Evolutionary conservation across 2,888 invertebrate genomes (phyloP).

Genomic region (Aspidiotus destructor): DNA sequence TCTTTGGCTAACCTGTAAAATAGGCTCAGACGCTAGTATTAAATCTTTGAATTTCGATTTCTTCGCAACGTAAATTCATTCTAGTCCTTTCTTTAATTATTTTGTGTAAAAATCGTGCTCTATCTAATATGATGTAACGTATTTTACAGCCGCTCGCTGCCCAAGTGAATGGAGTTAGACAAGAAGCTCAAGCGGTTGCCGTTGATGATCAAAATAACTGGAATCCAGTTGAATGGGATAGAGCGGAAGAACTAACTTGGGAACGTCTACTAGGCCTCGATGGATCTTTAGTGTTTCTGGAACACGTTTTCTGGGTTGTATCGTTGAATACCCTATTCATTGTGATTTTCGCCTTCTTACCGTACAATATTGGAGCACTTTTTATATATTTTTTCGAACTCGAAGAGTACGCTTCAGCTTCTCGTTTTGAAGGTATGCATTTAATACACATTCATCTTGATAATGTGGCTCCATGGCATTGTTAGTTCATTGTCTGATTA

Average conservation of each 20-base stretch:
- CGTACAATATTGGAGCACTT: constrained; percentile 87
- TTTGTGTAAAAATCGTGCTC: no score
- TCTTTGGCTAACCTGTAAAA: no score
- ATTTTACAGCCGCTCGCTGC: constrained; percentile 13
- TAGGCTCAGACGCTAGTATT: no score
- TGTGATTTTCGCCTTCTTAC: constrained; percentile 91
- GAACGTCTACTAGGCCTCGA: constrained; percentile 62
- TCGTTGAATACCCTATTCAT: constrained; percentile 94
- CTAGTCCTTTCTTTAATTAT: no score
- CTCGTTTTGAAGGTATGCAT: constrained; percentile 71
- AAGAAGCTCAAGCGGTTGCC: constrained; percentile 35
- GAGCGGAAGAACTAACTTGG: constrained; percentile 97
- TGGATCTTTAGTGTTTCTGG: constrained; percentile 59
- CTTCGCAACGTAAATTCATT: no score
- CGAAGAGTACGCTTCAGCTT: constrained; percentile 56
- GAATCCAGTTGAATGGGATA: constrained; percentile 98
- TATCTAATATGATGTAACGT: background rate
- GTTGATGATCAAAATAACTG: constrained; percentile 70
- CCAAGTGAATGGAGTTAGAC: constrained; percentile 13
- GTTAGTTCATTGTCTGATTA: background rate
- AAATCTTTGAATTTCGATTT: no score
- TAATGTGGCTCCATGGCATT: background rate
- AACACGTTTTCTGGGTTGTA: constrained; percentile 99
- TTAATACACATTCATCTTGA: background rate
- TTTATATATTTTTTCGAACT: constrained; percentile 64